These are phyloP conservation scores for Enteromius thamalakanensis DNA, from an alignment of 2,797 vertebrate genomes.

Conservation along the genomic window DNA sequence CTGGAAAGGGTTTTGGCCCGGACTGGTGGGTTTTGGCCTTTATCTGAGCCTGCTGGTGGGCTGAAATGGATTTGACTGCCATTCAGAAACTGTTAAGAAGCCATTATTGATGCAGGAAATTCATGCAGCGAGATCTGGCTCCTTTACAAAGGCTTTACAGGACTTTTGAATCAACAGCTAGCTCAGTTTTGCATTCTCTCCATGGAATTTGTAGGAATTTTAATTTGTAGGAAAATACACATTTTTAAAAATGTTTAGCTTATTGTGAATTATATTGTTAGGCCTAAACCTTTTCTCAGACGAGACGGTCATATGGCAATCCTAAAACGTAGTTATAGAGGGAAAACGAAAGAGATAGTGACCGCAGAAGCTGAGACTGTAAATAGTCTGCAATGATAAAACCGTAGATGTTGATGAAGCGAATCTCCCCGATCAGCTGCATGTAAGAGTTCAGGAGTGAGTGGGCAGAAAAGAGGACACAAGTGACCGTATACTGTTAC, in stretches of 20 bases:
- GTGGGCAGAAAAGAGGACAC: conserved; percentile 22
- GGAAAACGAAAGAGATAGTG: background rate
- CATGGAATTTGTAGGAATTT: background rate
- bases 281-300: background rate
- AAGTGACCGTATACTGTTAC: conserved; percentile 65
- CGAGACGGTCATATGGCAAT: background rate
- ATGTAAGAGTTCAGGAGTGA: background rate
- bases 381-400: background rate
- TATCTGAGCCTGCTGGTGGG: conserved; percentile 23
- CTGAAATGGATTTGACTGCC: conserved; percentile 18
- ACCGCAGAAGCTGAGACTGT: background rate
- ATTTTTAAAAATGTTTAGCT: background rate
- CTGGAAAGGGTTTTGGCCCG: background rate
- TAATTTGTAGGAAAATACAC: background rate
- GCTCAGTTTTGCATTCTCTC: background rate
- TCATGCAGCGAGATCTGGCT: conserved; percentile 23
- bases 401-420: background rate
- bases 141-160: conserved; percentile 4
- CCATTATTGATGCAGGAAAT: conserved; percentile 23
- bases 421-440: background rate
- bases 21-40: conserved; percentile 20
- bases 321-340: background rate
- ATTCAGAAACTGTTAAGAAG: conserved; percentile 17
- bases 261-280: conserved; percentile 1
- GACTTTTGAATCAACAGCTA: background rate